Percentiles rank a stretch among this genome's conserved stretches.
Conservation (phyloP, 2,888 invertebrate genomes). For the Heliconius hortense region DNA sequence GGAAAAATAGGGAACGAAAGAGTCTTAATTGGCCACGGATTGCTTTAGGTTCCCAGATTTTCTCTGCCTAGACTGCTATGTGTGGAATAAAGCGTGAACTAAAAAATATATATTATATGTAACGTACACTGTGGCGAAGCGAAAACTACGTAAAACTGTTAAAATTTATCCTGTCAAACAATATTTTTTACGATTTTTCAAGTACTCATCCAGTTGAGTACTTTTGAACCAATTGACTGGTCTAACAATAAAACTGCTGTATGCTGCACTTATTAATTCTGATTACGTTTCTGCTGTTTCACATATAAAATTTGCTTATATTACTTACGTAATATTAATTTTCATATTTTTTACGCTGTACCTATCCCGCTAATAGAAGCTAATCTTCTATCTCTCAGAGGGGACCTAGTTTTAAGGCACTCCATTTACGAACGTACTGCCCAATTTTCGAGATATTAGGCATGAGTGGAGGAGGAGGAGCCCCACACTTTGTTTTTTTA, state of each 20-base stretch:
- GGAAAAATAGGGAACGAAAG: no score
- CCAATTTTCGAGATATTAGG: no score
- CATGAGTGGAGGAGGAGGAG: no score
- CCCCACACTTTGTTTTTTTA: no score
- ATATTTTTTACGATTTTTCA: constrained; percentile 7
- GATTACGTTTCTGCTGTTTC: background rate
- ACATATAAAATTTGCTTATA: background rate
- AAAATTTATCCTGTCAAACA: background rate
- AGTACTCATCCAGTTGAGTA: background rate
- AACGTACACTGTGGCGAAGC: background rate
- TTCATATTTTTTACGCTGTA: background rate
- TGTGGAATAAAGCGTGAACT: background rate
- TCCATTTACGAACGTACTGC: no score
- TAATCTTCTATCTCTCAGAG: no score
- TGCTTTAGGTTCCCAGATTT: no score
- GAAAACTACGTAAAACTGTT: background rate
- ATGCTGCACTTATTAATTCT: constrained; percentile 11
- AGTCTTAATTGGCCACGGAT: no score
- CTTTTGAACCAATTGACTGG: constrained; percentile 1
- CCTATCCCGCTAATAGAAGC: background rate
- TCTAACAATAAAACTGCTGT: constrained; percentile 1
- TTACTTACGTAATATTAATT: background rate
- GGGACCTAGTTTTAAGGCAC: no score
- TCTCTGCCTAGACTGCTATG: background rate
- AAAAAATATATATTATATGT: background rate